Percentiles rank a stretch among this genome's conserved stretches.
Evolutionary conservation across 2,113 vertebrate species (phyloP).

Genomic region (Rhea americana): DNA sequence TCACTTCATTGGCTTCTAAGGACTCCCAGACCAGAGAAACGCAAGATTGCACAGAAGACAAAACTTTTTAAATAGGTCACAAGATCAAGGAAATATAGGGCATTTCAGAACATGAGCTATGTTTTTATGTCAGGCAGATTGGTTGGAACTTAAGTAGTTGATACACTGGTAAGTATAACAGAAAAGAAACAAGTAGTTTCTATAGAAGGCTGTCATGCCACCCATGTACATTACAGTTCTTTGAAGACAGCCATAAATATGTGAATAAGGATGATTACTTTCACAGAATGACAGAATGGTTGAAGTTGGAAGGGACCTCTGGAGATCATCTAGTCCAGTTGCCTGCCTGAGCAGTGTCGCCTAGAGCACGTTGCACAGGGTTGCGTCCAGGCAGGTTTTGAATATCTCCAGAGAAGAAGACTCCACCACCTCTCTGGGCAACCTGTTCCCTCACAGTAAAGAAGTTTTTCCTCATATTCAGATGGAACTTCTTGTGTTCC

Average conservation of each 20-base stretch:
- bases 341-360: no score
- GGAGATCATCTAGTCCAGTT: no score
- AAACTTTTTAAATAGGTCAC: not conserved
- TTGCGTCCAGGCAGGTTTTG: no score
- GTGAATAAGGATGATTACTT: not conserved
- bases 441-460: no score
- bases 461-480: no score
- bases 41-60: not conserved
- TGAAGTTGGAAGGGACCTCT: no score
- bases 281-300: no score
- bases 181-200: not conserved
- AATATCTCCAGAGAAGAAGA: no score
- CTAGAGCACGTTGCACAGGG: no score
- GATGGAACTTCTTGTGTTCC: no score
- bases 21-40: not conserved
- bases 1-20: not conserved
- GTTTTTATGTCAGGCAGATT: not conserved
- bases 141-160: not conserved
- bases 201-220: not conserved
- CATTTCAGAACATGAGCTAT: not conserved
- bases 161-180: not conserved
- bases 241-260: not conserved
- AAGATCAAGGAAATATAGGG: not conserved
- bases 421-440: no score
- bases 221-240: not conserved